Conservation (phyloP, 2,113 vertebrate species). For the Gymnarchus niloticus region DNA sequence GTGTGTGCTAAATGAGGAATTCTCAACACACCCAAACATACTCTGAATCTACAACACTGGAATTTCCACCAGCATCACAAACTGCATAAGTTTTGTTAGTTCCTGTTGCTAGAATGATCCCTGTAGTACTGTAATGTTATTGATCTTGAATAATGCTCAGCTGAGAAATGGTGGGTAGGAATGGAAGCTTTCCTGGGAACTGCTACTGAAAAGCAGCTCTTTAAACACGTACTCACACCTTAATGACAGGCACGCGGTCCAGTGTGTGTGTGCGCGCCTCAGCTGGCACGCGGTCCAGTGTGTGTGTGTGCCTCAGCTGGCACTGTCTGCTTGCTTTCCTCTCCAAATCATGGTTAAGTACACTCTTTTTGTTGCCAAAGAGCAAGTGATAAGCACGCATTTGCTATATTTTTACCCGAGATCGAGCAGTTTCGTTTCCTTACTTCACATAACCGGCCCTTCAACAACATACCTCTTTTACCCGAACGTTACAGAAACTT, state of each 20-base stretch:
- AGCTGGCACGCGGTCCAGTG: not conserved
- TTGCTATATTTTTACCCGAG: not conserved
- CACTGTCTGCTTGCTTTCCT: not conserved
- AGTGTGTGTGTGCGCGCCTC: too few relatives aligned
- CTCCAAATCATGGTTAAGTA: not conserved
- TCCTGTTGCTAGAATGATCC: not conserved
- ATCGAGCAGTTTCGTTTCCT: not conserved
- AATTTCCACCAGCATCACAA: not conserved
- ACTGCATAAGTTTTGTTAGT: too few relatives aligned
- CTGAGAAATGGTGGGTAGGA: too few relatives aligned
- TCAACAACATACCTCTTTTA: not conserved
- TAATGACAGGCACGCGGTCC: not conserved
- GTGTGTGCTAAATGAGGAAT: not conserved
- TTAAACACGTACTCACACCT: not conserved
- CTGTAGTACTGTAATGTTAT: too few relatives aligned
- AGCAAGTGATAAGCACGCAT: not conserved
- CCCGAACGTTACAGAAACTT: not conserved
- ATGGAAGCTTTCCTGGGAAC: too few relatives aligned
- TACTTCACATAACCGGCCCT: not conserved
- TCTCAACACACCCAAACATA: not conserved
- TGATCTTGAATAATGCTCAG: not conserved
- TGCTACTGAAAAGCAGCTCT: not conserved
- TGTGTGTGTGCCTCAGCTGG: not conserved
- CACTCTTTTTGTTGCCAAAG: not conserved
- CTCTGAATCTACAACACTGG: not conserved